Percentiles rank a stretch among this genome's conserved stretches.
phyloP scores from a whole-genome alignment of 2,797 vertebrate genomes.

The Gymnopithys bicolor region DNA sequence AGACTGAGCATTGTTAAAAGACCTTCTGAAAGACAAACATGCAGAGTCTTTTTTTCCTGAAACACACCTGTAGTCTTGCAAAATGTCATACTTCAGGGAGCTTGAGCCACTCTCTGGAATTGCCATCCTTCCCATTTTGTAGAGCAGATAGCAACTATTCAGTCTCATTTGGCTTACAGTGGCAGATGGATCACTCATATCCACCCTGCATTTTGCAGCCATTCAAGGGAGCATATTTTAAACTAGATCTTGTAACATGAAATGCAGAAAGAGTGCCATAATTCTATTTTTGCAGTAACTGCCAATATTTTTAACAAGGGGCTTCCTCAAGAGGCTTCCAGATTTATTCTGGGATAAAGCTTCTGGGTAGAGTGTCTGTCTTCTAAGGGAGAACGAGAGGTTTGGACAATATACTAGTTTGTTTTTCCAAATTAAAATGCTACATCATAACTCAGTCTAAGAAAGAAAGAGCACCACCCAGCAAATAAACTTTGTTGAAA shows the following conservation, averaged over 20 bases:
- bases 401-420: not conserved
- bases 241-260: not conserved
- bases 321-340: not conserved
- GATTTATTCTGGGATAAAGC: not conserved
- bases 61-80: not conserved
- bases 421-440: not conserved
- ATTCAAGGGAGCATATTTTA: not conserved
- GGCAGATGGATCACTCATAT: not conserved
- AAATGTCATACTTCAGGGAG: slow-evolving; percentile 38
- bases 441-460: not conserved
- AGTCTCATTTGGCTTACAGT: not conserved
- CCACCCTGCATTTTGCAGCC: not conserved
- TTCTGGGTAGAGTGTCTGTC: not conserved
- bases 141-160: not conserved
- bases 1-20: slow-evolving; percentile 43
- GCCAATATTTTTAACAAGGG: not conserved
- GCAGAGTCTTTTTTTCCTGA: not conserved
- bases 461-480: not conserved
- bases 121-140: not conserved
- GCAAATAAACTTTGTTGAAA: not conserved
- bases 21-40: slow-evolving; percentile 33
- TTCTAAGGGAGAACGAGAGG: not conserved
- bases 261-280: not conserved
- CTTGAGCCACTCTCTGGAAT: not conserved
- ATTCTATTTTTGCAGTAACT: not conserved